Conservation (phyloP, 1,140 invertebrate species). For the Babylonia areolata region DNA sequence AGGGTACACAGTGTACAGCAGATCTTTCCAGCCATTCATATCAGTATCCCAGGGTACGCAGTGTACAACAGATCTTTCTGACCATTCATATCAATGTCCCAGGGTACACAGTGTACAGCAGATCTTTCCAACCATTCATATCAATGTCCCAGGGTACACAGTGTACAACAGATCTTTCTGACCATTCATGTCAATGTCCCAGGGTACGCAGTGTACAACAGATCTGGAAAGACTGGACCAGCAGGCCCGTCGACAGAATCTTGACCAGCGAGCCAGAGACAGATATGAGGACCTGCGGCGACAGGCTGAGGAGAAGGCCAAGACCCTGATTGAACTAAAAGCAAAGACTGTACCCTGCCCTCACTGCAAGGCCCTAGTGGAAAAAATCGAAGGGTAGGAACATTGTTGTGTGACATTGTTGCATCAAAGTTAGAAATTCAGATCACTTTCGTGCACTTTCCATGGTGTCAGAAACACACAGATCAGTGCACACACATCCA, state of each 20-base stretch:
- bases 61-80: conserved; percentile 39
- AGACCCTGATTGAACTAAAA: conserved; percentile 29
- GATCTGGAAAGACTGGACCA: conserved; percentile 39
- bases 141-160: conserved; percentile 30
- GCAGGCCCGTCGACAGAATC: background rate
- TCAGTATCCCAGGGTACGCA: conserved; percentile 31
- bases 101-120: conserved; percentile 43
- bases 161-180: conserved; percentile 24
- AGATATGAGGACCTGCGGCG: conserved; percentile 30
- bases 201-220: conserved; percentile 43
- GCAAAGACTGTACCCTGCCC: conserved; percentile 48
- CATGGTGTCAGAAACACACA: too few relatives aligned
- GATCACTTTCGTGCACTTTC: too few relatives aligned
- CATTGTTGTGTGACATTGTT: too few relatives aligned
- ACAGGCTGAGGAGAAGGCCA: conserved; percentile 40
- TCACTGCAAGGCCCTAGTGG: conserved; percentile 46
- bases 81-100: background rate
- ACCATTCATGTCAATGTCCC: background rate
- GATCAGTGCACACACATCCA: too few relatives aligned
- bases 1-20: conserved; percentile 43
- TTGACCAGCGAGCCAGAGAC: background rate
- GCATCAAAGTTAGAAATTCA: too few relatives aligned
- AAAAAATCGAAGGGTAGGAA: conserved; percentile 58
- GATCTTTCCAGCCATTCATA: background rate
- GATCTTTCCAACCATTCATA: background rate